phyloP scores from a whole-genome alignment of 2,797 vertebrate species.

The Danio tinwini region DNA sequence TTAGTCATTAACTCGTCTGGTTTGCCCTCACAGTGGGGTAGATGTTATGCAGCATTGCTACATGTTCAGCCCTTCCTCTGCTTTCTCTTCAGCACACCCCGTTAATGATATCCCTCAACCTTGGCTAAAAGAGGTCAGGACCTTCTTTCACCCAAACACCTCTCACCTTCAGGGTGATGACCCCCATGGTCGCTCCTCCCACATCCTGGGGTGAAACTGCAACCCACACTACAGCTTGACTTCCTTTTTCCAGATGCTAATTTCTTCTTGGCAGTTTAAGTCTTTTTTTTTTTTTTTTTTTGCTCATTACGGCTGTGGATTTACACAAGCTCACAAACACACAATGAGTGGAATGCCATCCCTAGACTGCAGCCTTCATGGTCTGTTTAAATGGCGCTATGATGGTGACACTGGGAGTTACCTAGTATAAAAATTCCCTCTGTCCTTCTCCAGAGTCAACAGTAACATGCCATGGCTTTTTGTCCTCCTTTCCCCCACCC shows the following conservation, averaged over 20 bases:
- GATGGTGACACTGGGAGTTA: slow-evolving; percentile 52
- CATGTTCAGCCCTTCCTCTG: slow-evolving; percentile 25
- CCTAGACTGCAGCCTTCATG: slow-evolving; percentile 53
- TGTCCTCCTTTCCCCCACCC: slow-evolving; percentile 42
- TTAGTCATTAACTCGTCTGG: slow-evolving; percentile 37
- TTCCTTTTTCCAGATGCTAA: slow-evolving; percentile 46
- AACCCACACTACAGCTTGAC: slow-evolving; percentile 50
- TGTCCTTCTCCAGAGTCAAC: slow-evolving; percentile 57
- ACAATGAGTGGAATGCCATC: slow-evolving; percentile 54
- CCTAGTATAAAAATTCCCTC: slow-evolving; percentile 53
- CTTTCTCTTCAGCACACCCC: slow-evolving; percentile 27
- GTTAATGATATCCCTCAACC: slow-evolving; percentile 39
- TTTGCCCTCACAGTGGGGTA: slow-evolving; percentile 42
- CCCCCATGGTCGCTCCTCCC: slow-evolving; percentile 45
- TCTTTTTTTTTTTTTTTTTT: background rate
- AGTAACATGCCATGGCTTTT: slow-evolving; percentile 47
- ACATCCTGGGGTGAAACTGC: slow-evolving; percentile 39
- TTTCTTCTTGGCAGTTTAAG: slow-evolving; percentile 38
- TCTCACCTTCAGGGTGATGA: slow-evolving; percentile 46
- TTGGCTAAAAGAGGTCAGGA: slow-evolving; percentile 23
- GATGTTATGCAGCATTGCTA: slow-evolving; percentile 41
- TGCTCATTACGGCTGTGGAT: slow-evolving; percentile 45
- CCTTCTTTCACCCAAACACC: slow-evolving; percentile 44
- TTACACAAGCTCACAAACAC: slow-evolving; percentile 27
- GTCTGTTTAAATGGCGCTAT: slow-evolving; percentile 61